Evolutionary conservation across 2,797 vertebrate species (phyloP).

Genomic region (Peromyscus melanophrys): DNA sequence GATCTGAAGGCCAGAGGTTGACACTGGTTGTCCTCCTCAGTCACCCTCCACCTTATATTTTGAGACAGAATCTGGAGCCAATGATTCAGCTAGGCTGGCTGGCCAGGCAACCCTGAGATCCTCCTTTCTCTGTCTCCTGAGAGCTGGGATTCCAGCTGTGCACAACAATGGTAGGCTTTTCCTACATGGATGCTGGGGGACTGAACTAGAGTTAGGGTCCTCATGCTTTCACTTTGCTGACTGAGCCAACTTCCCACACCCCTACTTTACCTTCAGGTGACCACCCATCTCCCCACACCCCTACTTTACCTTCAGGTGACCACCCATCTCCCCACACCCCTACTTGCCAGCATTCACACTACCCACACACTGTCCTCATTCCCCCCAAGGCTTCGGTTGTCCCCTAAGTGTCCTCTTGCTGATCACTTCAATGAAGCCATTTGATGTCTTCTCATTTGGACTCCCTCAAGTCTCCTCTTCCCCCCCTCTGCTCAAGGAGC

Average conservation of each 20-base stretch:
- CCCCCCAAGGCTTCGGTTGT: not conserved
- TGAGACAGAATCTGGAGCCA: not conserved
- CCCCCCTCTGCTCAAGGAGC: fast-evolving
- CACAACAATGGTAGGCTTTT: not conserved
- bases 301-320: not conserved
- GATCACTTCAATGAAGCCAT: no score
- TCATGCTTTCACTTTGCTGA: not conserved
- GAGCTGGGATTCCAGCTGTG: not conserved
- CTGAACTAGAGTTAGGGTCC: not conserved
- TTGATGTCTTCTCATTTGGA: not conserved
- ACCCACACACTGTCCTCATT: not conserved
- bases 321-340: not conserved
- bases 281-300: not conserved
- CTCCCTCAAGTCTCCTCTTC: not conserved
- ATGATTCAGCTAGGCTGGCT: not conserved
- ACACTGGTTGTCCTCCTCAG: not conserved
- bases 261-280: fast-evolving
- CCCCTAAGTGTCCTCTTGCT: not conserved
- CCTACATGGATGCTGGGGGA: not conserved
- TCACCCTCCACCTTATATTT: not conserved
- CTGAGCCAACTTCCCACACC: not conserved
- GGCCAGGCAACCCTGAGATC: not conserved
- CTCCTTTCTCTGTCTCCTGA: not conserved
- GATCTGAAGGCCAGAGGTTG: not conserved
- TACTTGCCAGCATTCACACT: not conserved